A percentile compares a stretch with the other conserved stretches of the same genome.
phyloP scores from a whole-genome alignment of 2,888 invertebrate species.

The Dryomyza anilis region DNA sequence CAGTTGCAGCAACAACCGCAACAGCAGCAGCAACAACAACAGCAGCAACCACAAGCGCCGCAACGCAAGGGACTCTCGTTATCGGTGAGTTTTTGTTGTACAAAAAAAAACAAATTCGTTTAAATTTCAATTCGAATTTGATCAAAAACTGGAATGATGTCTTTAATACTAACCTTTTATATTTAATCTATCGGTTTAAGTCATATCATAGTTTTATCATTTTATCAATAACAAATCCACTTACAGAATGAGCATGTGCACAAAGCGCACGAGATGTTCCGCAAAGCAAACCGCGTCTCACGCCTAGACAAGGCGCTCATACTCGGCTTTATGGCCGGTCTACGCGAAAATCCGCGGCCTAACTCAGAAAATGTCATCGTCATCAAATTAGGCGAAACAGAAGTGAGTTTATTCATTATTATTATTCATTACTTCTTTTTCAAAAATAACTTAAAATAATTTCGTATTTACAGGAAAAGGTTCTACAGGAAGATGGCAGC shows the following conservation, averaged over 20 bases:
- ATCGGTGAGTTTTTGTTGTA: too few species aligned
- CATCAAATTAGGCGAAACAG: conserved; percentile 91
- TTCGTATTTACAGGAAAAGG: conserved; percentile 69
- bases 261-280: conserved; percentile 97
- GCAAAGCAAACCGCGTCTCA: conserved; percentile 93
- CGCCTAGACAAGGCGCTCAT: conserved; percentile 96
- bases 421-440: not conserved
- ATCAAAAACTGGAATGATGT: too few species aligned
- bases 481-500: conserved; percentile 83
- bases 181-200: too few species aligned
- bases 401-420: conserved; percentile 55
- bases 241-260: conserved; percentile 91
- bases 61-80: conserved; percentile 58
- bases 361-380: conserved; percentile 95
- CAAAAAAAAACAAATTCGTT: too few species aligned
- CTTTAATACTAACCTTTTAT: too few species aligned
- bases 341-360: conserved; percentile 96
- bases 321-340: conserved; percentile 98
- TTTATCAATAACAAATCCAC: too few species aligned
- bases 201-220: too few species aligned
- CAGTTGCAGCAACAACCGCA: conserved; percentile 51
- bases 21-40: conserved; percentile 49
- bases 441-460: conserved; percentile 5
- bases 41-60: conserved; percentile 56
- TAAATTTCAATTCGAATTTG: too few species aligned